Conservation (phyloP, 64 coral and sea anemone species). For the Anthopleura sola region DNA sequence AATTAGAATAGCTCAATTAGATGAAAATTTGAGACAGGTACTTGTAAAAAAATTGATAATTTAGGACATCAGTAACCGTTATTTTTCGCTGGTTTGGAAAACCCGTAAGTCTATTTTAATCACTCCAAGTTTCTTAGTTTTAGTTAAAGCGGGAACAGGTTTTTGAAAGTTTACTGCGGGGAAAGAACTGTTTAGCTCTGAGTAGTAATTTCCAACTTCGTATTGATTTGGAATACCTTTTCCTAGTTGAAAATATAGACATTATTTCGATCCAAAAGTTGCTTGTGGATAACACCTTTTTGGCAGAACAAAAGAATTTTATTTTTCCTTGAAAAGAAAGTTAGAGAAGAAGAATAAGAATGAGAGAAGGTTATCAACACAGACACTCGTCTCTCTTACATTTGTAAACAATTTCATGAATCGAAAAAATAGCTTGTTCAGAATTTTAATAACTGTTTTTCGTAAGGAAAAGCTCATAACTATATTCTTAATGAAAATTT, state of each 20-base stretch:
- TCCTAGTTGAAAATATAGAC: neutral
- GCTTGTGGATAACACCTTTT: constrained; percentile 11
- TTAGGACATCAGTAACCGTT: too few relatives aligned
- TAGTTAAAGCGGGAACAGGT: too few relatives aligned
- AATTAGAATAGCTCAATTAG: neutral
- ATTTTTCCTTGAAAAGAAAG: neutral
- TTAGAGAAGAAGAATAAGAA: neutral
- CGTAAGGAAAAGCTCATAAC: neutral
- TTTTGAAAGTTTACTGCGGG: too few relatives aligned
- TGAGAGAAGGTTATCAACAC: too few relatives aligned
- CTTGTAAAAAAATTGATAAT: neutral
- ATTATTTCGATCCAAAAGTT: neutral
- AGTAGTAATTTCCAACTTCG: neutral
- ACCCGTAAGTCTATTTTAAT: too few relatives aligned
- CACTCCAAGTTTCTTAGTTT: too few relatives aligned
- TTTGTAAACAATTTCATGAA: neutral
- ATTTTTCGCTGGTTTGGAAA: too few relatives aligned
- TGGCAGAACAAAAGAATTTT: neutral
- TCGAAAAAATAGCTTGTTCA: neutral
- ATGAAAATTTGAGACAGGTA: neutral
- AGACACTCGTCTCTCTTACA: neutral
- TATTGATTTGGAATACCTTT: neutral
- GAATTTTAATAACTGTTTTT: neutral
- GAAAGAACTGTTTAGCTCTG: too few relatives aligned
- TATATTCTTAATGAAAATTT: neutral